These are phyloP conservation scores for Parapsyche elsis DNA, from an alignment of 1,140 invertebrate species.

Conservation along the genomic window DNA sequence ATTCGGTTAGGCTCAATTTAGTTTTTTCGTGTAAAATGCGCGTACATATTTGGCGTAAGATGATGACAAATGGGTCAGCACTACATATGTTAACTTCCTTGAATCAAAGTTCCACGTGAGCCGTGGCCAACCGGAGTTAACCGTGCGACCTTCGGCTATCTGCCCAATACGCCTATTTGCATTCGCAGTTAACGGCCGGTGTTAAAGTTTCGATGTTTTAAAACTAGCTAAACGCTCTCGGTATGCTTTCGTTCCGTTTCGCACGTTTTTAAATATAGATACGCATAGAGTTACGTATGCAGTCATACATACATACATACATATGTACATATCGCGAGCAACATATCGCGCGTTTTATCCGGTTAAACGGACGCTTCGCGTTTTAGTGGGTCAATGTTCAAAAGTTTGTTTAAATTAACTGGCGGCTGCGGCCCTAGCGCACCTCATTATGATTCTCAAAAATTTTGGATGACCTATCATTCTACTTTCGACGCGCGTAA, in stretches of 20 bases:
- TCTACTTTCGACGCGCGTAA: constrained; percentile 27
- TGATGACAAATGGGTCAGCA: constrained; percentile 41
- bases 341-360: constrained; percentile 13
- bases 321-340: not conserved
- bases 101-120: constrained; percentile 44
- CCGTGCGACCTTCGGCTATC: not conserved
- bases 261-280: too few relatives aligned
- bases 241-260: too few relatives aligned
- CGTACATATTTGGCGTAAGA: too few relatives aligned
- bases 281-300: too few relatives aligned
- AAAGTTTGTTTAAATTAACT: constrained; percentile 36
- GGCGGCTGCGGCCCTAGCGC: constrained; percentile 28
- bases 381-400: constrained; percentile 43
- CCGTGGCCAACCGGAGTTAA: not conserved
- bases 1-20: too few relatives aligned
- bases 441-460: constrained; percentile 36
- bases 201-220: not conserved
- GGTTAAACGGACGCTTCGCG: constrained; percentile 13
- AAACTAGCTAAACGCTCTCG: not conserved
- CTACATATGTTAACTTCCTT: constrained; percentile 44
- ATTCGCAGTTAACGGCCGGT: not conserved
- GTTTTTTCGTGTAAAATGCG: too few relatives aligned
- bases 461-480: constrained; percentile 44
- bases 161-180: not conserved
- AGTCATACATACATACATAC: too few relatives aligned